These are phyloP conservation scores for Labroides dimidiatus DNA, from an alignment of 2,797 vertebrate genomes.

Conservation along the genomic window DNA sequence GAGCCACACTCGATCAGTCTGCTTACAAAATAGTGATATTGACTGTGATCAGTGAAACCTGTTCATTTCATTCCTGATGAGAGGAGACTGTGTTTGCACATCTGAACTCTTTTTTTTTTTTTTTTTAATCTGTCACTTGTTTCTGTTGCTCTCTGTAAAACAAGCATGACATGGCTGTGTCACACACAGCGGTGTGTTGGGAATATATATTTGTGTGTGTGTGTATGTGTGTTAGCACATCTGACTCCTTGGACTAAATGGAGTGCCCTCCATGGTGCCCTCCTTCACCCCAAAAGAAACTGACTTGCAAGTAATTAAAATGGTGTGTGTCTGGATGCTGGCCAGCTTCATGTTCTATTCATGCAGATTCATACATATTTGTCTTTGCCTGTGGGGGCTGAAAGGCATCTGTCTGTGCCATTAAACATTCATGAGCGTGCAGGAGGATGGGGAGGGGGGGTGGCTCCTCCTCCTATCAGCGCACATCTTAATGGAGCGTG, in stretches of 20 bases:
- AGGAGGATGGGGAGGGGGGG: constrained; percentile 64
- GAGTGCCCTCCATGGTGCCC: constrained; percentile 43
- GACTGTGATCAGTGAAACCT: constrained; percentile 66
- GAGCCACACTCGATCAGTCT: constrained; percentile 54
- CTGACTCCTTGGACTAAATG: constrained; percentile 34
- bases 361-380: constrained; percentile 88
- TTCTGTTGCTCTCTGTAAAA: constrained; percentile 26
- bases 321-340: constrained; percentile 73
- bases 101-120: constrained; percentile 25
- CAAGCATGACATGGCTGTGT: constrained; percentile 7
- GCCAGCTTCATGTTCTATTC: constrained; percentile 86
- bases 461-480: constrained; percentile 59
- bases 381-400: constrained; percentile 77
- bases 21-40: constrained; percentile 69
- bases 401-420: constrained; percentile 81
- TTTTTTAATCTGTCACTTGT: background rate
- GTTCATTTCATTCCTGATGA: constrained; percentile 55
- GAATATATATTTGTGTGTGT: constrained; percentile 2
- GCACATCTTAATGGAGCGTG: constrained; percentile 75
- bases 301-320: constrained; percentile 85
- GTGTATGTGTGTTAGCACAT: constrained; percentile 11
- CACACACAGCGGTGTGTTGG: constrained; percentile 13
- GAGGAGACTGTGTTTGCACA: constrained; percentile 27
- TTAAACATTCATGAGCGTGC: constrained; percentile 85
- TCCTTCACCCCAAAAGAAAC: constrained; percentile 66